Conservation (phyloP, 2,797 vertebrate species). For the Microctenopoma stevenorrisi region DNA sequence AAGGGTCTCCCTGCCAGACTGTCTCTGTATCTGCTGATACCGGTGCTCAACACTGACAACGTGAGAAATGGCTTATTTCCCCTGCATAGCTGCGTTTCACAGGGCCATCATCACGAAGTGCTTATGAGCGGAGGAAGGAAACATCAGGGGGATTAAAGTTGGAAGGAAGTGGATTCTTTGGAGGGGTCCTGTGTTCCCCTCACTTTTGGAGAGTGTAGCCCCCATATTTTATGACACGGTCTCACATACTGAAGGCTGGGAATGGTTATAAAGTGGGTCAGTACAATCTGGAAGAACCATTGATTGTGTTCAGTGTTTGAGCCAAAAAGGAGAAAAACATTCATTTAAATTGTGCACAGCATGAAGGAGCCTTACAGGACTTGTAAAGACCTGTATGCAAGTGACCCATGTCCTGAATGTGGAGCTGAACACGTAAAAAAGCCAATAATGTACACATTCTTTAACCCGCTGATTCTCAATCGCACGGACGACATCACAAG, state of each 20-base stretch:
- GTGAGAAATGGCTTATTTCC: constrained; percentile 77
- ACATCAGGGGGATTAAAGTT: constrained; percentile 67
- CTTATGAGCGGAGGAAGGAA: constrained; percentile 62
- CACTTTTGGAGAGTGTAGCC: constrained; percentile 41
- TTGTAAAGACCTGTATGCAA: constrained; percentile 33
- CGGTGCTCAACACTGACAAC: constrained; percentile 70
- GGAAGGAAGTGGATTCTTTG: constrained; percentile 67
- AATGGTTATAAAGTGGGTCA: constrained; percentile 66
- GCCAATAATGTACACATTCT: constrained; percentile 25
- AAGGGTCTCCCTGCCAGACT: constrained; percentile 53
- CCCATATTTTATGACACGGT: constrained; percentile 56
- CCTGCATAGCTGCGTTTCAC: constrained; percentile 53
- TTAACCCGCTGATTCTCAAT: constrained; percentile 9
- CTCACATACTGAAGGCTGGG: constrained; percentile 39
- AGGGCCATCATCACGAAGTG: constrained; percentile 57
- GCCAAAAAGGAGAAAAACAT: constrained; percentile 53
- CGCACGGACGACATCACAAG: constrained; percentile 17
- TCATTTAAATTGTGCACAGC: constrained; percentile 42
- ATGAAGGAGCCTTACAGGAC: constrained; percentile 48
- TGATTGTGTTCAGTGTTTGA: constrained; percentile 46
- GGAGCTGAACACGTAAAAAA: constrained; percentile 30
- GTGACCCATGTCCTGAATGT: constrained; percentile 41
- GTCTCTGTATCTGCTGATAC: constrained; percentile 61
- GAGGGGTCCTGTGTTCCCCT: constrained; percentile 61
- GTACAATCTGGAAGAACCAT: constrained; percentile 42